Percentiles rank a stretch among this genome's conserved stretches.
Conservation (phyloP, 30 jellyfish, hydroid and myxozoan genomes). For the Aurelia coerulea region DNA sequence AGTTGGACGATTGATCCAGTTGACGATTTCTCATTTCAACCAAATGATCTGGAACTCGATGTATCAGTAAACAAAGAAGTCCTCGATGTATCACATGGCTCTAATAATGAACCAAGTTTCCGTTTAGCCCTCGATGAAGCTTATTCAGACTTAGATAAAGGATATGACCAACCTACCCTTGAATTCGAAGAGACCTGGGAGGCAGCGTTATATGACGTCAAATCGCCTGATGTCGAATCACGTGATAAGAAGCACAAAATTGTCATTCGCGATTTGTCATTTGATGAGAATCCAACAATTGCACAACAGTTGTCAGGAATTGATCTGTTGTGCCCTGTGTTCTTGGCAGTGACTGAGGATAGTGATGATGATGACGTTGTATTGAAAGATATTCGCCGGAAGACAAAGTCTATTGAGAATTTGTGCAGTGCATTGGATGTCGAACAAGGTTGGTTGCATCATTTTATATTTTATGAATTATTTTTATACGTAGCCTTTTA, state of each 20-base stretch:
- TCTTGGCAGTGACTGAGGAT: conserved; percentile 94
- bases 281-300: conserved; percentile 74
- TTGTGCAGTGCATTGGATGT: conserved; percentile 56
- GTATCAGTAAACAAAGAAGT: no score
- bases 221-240: conserved; percentile 3
- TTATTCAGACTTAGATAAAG: conserved; percentile 18
- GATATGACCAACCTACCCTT: conserved; percentile 52
- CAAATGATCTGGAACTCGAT: no score
- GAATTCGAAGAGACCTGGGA: conserved; percentile 64
- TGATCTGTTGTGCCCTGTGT: conserved; percentile 94
- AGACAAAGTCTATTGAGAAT: conserved; percentile 89
- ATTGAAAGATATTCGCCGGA: conserved; percentile 74
- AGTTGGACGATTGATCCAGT: no score
- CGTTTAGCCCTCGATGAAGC: conserved; percentile 17
- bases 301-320: conserved; percentile 69
- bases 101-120: not conserved
- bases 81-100: not conserved
- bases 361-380: conserved; percentile 83
- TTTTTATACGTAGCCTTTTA: not conserved
- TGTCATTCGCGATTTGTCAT: conserved; percentile 82
- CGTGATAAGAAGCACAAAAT: conserved; percentile 56
- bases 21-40: no score
- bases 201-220: conserved; percentile 59
- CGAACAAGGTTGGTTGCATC: conserved; percentile 35
- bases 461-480: not conserved